Base-by-base conservation (phyloP, 1,140 invertebrate genomes). In the Drosophila paulistorum region DNA sequence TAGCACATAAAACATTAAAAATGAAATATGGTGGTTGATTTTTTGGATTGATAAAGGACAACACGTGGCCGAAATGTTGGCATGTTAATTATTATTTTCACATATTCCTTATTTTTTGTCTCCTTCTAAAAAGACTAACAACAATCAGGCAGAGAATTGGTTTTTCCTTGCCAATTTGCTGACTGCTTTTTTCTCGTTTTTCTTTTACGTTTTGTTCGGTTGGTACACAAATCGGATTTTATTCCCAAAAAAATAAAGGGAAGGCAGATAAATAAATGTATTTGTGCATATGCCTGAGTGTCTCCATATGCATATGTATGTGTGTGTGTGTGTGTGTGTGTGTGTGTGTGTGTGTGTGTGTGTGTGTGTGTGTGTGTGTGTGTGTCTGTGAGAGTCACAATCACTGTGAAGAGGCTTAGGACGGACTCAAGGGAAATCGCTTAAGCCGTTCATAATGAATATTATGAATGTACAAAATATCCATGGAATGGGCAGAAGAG, bases 401-500 rank as follows among this genome's bases (percentile, higher is more conserved):
- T 87, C 77, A 80, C 81, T 66, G 80, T 79, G 83, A 85, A 87
- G 79, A 81, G 83, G 89, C 90, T 91, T 90, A 91, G 83, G 71
- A 45, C 62, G 66, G 66, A 69, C 90, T 81, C 77, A 65, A 71
- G 90, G 84, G 90, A 91, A 91, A 91, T 91, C 83, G 83, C 77
- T 79, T 91, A 91, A 91, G 90, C 90, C 86, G 90, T 91, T 91
- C 86, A 91, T 91, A 91, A 91, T 91, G 90, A 91, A 86, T 89
- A 87, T 87, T 87, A 74, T 80, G 84, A 79, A 60, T 65, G 68
- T 59, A 51, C 55, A 61, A 64, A 55, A 71, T 67, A 42, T 55
- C 71, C 61, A 61, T 60, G 65, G 54, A 45, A 23, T 64, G 48
- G 37, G 5, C 7, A 10, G 3, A 13, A 30, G 26, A 55, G 14